phyloP scores from a whole-genome alignment of 2,113 vertebrate genomes.

The Euleptes europaea region DNA sequence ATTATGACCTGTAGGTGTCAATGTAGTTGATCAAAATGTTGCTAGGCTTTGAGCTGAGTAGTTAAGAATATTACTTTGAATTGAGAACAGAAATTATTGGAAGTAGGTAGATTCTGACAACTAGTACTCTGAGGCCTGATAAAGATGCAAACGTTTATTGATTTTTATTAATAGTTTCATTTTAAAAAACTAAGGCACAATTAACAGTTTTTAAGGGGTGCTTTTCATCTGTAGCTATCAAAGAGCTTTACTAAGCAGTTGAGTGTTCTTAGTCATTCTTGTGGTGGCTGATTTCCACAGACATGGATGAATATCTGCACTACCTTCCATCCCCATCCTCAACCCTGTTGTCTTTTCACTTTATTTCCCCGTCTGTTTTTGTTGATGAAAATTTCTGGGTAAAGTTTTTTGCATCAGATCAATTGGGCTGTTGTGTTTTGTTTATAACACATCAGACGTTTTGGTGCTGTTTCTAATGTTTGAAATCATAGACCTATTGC shows the following conservation, averaged over 20 bases:
- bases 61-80: slow-evolving; percentile 29
- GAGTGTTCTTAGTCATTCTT: background rate
- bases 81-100: background rate
- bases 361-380: background rate
- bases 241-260: background rate
- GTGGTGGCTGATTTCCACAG: background rate
- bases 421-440: background rate
- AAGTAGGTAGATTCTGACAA: background rate
- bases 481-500: background rate
- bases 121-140: background rate
- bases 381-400: background rate
- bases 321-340: background rate
- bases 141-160: background rate
- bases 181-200: background rate
- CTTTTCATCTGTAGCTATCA: slow-evolving; percentile 3
- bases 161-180: background rate
- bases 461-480: background rate
- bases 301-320: background rate
- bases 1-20: slow-evolving; percentile 97
- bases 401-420: background rate
- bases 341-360: background rate
- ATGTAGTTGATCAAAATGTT: slow-evolving; percentile 58
- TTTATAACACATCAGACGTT: background rate
- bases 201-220: background rate
- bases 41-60: slow-evolving; percentile 62